phyloP scores from a whole-genome alignment of 2,797 vertebrate genomes.

The Sphenodon punctatus region DNA sequence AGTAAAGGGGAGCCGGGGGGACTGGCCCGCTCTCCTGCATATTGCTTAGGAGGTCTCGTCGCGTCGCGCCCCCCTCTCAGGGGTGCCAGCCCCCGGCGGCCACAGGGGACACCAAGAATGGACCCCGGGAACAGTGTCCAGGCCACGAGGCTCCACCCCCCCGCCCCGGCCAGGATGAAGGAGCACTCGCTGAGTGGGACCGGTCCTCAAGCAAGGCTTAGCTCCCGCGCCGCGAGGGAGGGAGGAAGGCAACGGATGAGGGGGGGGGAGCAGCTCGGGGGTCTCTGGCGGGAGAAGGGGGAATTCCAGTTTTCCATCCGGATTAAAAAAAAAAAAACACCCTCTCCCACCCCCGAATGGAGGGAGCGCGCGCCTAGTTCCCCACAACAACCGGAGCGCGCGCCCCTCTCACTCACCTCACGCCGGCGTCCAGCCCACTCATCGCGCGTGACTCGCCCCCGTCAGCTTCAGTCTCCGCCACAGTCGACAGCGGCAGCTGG shows the following conservation, averaged over 20 bases:
- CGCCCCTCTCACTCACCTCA: conserved; percentile 17
- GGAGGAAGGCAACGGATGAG: neutral
- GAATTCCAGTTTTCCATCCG: too few relatives aligned
- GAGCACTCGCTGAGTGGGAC: too few relatives aligned
- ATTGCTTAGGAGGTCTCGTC: too few relatives aligned
- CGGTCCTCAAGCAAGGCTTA: neutral
- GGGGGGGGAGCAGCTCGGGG: neutral
- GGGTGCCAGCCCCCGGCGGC: too few relatives aligned
- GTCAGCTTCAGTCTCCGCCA: neutral
- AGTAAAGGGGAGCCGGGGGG: too few relatives aligned
- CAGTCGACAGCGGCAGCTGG: too few relatives aligned
- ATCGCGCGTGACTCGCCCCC: neutral
- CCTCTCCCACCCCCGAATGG: accelerated
- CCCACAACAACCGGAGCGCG: neutral
- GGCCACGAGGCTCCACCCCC: neutral
- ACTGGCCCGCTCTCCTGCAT: too few relatives aligned
- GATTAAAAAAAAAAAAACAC: too few relatives aligned
- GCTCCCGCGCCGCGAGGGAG: neutral
- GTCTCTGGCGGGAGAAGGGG: too few relatives aligned
- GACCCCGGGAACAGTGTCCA: too few relatives aligned
- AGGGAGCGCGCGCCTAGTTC: neutral
- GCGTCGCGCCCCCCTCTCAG: too few relatives aligned
- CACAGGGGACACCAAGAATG: too few relatives aligned
- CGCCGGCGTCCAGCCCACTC: neutral
- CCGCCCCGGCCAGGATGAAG: neutral